These are phyloP conservation scores for Picathartes gymnocephalus DNA, from an alignment of 2,113 vertebrate species.

Conservation along the genomic window DNA sequence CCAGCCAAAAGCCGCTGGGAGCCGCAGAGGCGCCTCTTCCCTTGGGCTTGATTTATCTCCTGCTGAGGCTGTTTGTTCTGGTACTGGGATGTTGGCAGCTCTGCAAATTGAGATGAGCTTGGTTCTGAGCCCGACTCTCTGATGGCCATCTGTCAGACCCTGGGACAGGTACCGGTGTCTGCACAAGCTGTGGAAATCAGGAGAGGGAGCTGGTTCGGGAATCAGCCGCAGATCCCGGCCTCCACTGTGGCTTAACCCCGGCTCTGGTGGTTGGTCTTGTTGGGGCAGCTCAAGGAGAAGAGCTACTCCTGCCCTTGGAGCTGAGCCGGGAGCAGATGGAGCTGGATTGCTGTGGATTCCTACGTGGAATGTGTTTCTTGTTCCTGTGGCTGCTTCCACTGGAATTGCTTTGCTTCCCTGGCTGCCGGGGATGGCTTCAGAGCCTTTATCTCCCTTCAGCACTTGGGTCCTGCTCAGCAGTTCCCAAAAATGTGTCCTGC, in stretches of 20 bases:
- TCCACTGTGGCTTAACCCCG: fast-evolving
- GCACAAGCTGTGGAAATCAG: constrained; percentile 11
- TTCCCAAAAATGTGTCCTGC: neutral
- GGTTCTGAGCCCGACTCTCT: constrained; percentile 33
- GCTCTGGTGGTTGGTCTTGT: fast-evolving
- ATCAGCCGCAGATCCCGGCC: neutral
- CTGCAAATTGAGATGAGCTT: constrained; percentile 57
- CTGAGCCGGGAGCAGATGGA: neutral
- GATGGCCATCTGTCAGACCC: constrained; percentile 50
- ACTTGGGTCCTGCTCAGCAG: neutral
- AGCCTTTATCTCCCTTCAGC: neutral
- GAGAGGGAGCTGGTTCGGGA: neutral
- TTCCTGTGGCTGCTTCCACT: neutral
- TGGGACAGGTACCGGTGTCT: constrained; percentile 52
- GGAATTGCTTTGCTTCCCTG: neutral
- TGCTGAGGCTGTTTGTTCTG: constrained; percentile 58
- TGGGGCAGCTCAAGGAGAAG: neutral
- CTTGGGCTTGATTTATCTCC: constrained; percentile 23
- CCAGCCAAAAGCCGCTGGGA: neutral
- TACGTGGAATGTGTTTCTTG: neutral
- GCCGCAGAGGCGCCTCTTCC: neutral
- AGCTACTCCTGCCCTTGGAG: neutral
- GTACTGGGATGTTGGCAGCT: constrained; percentile 43
- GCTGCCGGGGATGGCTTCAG: neutral
- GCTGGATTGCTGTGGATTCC: neutral